Evolutionary conservation across 2,888 invertebrate species (phyloP), one percentile per base, ranked within the genome.

Genomic region (Cordylochernes scorpioides): DNA sequence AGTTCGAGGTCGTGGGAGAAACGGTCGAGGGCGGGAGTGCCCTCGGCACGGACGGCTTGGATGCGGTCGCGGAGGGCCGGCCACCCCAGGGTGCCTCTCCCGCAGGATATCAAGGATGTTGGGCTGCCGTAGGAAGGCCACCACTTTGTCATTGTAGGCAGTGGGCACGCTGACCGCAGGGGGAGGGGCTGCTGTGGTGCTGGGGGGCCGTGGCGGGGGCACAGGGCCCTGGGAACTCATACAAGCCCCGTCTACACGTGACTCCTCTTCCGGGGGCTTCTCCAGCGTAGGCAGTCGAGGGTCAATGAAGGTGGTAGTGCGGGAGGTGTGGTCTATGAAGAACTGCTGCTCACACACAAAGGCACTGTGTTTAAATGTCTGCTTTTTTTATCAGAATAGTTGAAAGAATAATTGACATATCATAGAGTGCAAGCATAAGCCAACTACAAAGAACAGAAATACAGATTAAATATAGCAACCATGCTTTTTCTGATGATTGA

Each of bases 231-330:
- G 34, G 8, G 17, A n/a, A n/a, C n/a, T n/a, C n/a, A n/a, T n/a
- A n/a, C 13, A 8, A 8, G 13, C n/a, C 25, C n/a, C 13, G 7
- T 25, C n/a, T 6, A 6, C 7, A 25, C n/a, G 25, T 19, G 8
- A 9, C 10, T 19, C 10, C 19, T 19, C 10, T 9, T 9, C 10
- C 8, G 10, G 10, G 10, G 19, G 10, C 8, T 19, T 19, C 19
- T 19, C 19, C 8, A 19, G 10, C 19, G 10, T 12, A 7, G 86
- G 86, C 45, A 94, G 63, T 25, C 94, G 68, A 12, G 94, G 94
- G 60, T 94, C 94, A 60, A 94, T 84, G 58, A 86, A 88, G 7
- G 88, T 82, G 3, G 91, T 94, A 41, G 73, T 71, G 41, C 82
- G 71, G 56, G 72, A 68, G 46, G 72, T 70, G 58, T 94, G 91